A percentile compares a stretch with the other conserved stretches of the same genome.
These are phyloP conservation scores for Diglossa cyanea DNA, from an alignment of 2,797 vertebrate genomes.

Conservation along the genomic window DNA sequence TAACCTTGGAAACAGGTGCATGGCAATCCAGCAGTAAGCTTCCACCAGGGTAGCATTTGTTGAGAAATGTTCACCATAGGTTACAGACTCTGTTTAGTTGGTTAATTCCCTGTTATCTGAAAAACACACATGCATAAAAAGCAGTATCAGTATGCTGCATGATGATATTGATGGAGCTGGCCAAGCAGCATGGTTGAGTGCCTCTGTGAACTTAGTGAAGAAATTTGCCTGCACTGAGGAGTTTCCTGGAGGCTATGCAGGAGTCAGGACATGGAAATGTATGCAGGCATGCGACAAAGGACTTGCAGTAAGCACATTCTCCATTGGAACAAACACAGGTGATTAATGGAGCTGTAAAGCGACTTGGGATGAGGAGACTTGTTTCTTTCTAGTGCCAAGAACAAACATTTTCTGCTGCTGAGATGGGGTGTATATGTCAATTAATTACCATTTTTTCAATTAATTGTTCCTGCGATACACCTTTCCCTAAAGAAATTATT, in stretches of 20 bases:
- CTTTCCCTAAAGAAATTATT: conserved; percentile 49
- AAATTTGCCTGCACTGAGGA: background rate
- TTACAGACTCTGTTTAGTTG: background rate
- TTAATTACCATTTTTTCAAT: conserved; percentile 53
- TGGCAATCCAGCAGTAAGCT: background rate
- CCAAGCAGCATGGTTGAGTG: background rate
- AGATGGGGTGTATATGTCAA: conserved; percentile 15
- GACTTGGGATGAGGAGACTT: background rate
- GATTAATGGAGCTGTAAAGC: conserved; percentile 33
- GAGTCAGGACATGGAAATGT: background rate
- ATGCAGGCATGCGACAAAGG: background rate
- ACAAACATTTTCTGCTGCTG: background rate
- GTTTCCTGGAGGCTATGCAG: background rate
- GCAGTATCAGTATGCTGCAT: background rate
- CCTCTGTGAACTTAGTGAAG: background rate
- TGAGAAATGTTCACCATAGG: background rate
- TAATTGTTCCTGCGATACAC: background rate
- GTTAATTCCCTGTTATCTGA: background rate
- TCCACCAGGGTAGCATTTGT: background rate
- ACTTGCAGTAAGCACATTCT: background rate
- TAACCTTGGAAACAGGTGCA: background rate
- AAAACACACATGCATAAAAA: background rate
- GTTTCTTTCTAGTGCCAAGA: conserved; percentile 1
- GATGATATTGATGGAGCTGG: background rate
- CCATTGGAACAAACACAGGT: background rate